Evolutionary conservation across 2,797 vertebrate genomes (phyloP), one percentile per base, ranked within the genome.

Genomic region (Aselliscus stoliczkanus): DNA sequence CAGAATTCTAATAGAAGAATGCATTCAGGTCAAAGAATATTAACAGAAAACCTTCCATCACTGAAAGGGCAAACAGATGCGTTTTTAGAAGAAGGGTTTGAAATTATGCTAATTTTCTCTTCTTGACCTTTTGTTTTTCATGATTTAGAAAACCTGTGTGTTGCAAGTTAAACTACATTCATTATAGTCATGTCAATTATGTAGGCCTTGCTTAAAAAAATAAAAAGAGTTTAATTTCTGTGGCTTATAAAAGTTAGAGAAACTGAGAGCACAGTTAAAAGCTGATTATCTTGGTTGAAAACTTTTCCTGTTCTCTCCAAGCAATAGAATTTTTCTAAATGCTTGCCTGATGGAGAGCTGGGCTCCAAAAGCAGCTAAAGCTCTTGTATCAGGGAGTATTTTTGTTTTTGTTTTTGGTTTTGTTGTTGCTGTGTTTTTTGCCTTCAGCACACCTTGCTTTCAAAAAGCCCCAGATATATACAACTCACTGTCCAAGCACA

Each of bases 1-100:
- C 54, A 92, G 72, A 50, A 90, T 93, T 84, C 44, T 96, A 94
- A 94, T 54, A 85, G 60, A 52, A 52, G 44, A 88, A 18, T 92
- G 12, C 75, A 82, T 95, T 82, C 76, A 94, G 87, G 94, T 96
- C 81, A 96, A 82, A 95, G 67, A 95, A 94, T 76, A 94, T 95
- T 89, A 97, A 94, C 65, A 72, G 75, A 90, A 96, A 88, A 90
- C 8, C 37, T 93, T n/a, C 69, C 31, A 12, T 84, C 31, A 13
- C 39, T 84, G 87, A 96, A 97, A 93, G 94, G 96, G 80, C 89
- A 94, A 82, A 52, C 34, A 39, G 54, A 94, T 23, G 3, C 64
- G 65, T 64, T 56, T 88, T 92, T 83, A 54, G 77, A 93, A 86
- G 54, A 69, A 60, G 8, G 60, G 64, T 64, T 94, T 80, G 54